Base-by-base conservation (phyloP, 2,888 invertebrate genomes). In the Proisotoma minuta region DNA sequence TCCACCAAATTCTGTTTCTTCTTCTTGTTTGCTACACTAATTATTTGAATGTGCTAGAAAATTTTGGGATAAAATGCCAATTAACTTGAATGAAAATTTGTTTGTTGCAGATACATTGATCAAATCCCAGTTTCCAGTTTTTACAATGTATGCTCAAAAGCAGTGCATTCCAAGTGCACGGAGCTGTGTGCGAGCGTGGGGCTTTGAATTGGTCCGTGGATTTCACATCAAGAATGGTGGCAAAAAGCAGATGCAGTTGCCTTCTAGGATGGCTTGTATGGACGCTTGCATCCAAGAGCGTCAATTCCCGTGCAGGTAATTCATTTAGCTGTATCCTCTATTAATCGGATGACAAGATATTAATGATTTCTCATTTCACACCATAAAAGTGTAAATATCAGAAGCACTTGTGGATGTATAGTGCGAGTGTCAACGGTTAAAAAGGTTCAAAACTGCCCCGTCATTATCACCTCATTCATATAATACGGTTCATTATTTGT, bases 231-330 rank as follows among this genome's bases (percentile, higher is more conserved):
- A 72, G 54, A 73, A 73, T 5, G 70, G 70, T 57, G 71, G 72
- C 39, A 74, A 75, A 61, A 75, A 74, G 59, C 65, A 68, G 40
- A 70, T 73, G 26, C 67, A 72, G 28, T 75, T 74, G 49, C 73
- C 74, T 26, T 73, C 75, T 27, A 68, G 76, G 49, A 60, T 69
- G 18, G 75, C 76, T n/a, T 79, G 79, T 66, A 76, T 77, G 74
- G 76, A 77, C 56, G 70, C 76, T 18, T 79, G 79, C 18, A 72
- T 79, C 23, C 70, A 74, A 49, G 78, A 79, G 63, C 69, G 71
- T 15, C 75, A 76, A 18, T 79, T 79, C 74, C 73, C 74, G 40
- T 79, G 79, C 76, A 75, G 78, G 75, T 78, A 69, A 72, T 63
- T 60, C 59, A 10, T 15, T 15, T 34, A 15, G 8, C 34, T 59